These are phyloP conservation scores for Bungarus multicinctus DNA, from an alignment of 2,113 vertebrate genomes.

Conservation along the genomic window DNA sequence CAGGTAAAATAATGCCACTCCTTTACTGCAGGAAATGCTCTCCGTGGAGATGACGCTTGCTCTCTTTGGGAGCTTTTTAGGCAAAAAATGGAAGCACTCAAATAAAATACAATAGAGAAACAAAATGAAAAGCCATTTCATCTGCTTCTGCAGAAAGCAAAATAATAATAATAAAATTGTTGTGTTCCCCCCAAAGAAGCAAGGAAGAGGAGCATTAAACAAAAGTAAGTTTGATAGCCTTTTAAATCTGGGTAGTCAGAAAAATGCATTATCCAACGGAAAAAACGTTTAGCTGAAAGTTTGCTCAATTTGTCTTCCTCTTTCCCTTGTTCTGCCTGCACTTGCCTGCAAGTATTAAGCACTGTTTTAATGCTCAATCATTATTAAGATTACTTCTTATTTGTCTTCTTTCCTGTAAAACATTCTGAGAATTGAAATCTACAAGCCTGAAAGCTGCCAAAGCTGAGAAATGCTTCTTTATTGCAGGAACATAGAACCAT, in stretches of 20 bases:
- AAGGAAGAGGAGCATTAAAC: neutral
- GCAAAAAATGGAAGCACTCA: neutral
- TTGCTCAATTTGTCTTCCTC: neutral
- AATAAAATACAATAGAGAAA: neutral
- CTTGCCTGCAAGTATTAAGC: no score
- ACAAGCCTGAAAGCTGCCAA: neutral
- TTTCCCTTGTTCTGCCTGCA: neutral
- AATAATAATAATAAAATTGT: neutral
- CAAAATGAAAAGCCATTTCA: neutral
- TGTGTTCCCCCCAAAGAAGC: neutral
- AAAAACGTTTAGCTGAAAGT: neutral
- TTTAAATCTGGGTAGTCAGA: neutral
- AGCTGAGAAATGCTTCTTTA: no score
- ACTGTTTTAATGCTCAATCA: neutral
- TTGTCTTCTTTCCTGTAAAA: neutral
- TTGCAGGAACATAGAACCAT: no score
- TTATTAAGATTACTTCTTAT: neutral
- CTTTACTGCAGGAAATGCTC: neutral
- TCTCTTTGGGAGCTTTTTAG: neutral
- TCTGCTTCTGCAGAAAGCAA: neutral
- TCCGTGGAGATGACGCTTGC: neutral
- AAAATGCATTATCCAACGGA: neutral
- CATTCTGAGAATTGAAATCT: neutral
- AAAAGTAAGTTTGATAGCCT: neutral
- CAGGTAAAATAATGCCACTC: neutral